Evolutionary conservation across 2,888 invertebrate species (phyloP).

Genomic region (Mesopsocus fuscifrons): DNA sequence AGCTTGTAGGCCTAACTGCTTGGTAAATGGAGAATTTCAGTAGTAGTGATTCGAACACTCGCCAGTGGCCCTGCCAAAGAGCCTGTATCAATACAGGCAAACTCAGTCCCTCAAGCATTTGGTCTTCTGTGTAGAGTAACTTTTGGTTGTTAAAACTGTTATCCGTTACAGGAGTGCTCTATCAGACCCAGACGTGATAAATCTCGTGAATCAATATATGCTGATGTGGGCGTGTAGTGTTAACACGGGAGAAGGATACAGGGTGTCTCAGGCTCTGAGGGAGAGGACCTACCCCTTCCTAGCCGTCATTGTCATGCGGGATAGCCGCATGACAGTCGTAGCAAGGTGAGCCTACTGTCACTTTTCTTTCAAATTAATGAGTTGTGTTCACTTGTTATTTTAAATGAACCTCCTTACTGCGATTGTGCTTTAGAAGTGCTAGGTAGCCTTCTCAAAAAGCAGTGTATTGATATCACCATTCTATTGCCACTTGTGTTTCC

Average conservation of each 20-base stretch:
- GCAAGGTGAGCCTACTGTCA: constrained; percentile 28
- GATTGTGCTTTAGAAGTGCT: too few species aligned
- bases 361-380: not conserved
- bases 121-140: too few species aligned
- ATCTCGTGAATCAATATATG: constrained; percentile 64
- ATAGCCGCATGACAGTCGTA: constrained; percentile 85
- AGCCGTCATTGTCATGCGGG: constrained; percentile 74
- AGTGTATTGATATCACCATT: too few species aligned
- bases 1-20: too few species aligned
- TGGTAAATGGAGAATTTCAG: too few species aligned
- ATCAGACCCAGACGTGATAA: constrained; percentile 48
- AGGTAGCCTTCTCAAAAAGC: too few species aligned
- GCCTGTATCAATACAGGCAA: too few species aligned
- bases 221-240: constrained; percentile 91
- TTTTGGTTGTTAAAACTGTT: too few species aligned
- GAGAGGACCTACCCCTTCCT: constrained; percentile 70
- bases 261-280: constrained; percentile 74
- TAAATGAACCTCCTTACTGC: not conserved
- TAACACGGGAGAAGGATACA: constrained; percentile 75
- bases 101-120: too few species aligned
- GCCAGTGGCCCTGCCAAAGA: too few species aligned
- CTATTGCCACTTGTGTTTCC: too few species aligned
- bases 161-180: constrained; percentile 50
- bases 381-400: not conserved
- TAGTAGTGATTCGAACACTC: too few species aligned